Evolutionary conservation across 2,888 invertebrate genomes (phyloP), one percentile per base, ranked within the genome.

Genomic region (Brachyopa scutellaris): DNA sequence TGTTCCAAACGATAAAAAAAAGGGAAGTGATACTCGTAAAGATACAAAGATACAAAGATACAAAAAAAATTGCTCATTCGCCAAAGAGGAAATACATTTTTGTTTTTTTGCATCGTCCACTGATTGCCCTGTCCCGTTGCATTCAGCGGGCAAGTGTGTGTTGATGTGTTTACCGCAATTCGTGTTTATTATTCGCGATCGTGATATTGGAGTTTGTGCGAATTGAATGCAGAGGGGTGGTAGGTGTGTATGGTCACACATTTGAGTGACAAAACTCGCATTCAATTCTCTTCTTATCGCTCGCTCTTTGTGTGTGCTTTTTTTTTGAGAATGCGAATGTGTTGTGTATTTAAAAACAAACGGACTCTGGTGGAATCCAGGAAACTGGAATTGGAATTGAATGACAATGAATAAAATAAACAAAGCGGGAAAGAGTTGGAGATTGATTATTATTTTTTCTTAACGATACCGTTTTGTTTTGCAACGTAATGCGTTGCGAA

Each of bases 331-430:
- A n/a, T n/a, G n/a, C n/a, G n/a, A n/a, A n/a, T n/a, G n/a, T n/a
- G n/a, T n/a, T n/a, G n/a, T n/a, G n/a, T n/a, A n/a, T n/a, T n/a
- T n/a, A n/a, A n/a, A n/a, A n/a, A n/a, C n/a, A n/a, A n/a, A n/a
- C n/a, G n/a, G n/a, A n/a, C n/a, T n/a, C n/a, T n/a, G n/a, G 47
- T 64, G 59, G 51, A 72, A 72, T 59, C 57, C 64, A 72, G 72
- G 66, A 78, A 78, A 77, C 69, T 62, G 29, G 61, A 53, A 55
- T 47, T 69, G 47, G 38, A 69, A 70, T 57, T 33, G 40, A 55
- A 62, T 69, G 55, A 38, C 67, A 57, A 49, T 26, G 21, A 70
- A 13, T 40, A 49, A 42, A 40, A 11, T 23, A 29, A 61, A 67
- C 45, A 73, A 64, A 73, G 38, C 26, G 31, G 23, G 38, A 33